Evolutionary conservation across 2,797 vertebrate species (phyloP).

Genomic region (Pteropus rufus): DNA sequence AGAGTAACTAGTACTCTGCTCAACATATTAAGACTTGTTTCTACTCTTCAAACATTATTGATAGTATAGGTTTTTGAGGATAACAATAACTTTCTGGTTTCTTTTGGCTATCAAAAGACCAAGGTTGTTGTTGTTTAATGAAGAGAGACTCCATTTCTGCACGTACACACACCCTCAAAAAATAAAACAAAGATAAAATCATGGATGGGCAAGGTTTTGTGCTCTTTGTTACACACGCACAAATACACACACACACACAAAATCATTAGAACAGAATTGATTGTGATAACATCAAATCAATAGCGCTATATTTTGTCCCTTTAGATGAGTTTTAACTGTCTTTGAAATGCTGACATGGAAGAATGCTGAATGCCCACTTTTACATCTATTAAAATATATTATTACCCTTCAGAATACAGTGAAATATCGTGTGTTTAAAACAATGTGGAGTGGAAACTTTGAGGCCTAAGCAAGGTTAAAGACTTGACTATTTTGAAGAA

Average conservation of each 20-base stretch:
- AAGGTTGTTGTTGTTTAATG: neutral
- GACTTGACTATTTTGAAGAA: neutral
- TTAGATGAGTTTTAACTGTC: neutral
- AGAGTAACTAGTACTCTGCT: neutral
- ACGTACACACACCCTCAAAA: neutral
- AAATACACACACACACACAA: neutral
- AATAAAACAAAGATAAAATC: neutral
- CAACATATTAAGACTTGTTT: neutral
- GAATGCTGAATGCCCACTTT: neutral
- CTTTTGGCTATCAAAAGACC: neutral
- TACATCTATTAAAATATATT: neutral
- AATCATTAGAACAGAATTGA: neutral
- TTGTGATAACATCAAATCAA: neutral
- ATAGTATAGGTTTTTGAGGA: neutral
- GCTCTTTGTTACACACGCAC: neutral
- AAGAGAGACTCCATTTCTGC: neutral
- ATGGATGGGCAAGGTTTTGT: neutral
- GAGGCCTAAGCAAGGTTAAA: neutral
- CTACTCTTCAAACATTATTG: neutral
- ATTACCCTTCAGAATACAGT: neutral
- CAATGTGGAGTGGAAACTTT: neutral
- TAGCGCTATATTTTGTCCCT: neutral
- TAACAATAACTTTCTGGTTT: neutral
- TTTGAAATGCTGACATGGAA: neutral
- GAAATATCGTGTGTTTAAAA: neutral